These are phyloP conservation scores for Liparis tanakae DNA, from an alignment of 2,797 vertebrate genomes.

Conservation along the genomic window DNA sequence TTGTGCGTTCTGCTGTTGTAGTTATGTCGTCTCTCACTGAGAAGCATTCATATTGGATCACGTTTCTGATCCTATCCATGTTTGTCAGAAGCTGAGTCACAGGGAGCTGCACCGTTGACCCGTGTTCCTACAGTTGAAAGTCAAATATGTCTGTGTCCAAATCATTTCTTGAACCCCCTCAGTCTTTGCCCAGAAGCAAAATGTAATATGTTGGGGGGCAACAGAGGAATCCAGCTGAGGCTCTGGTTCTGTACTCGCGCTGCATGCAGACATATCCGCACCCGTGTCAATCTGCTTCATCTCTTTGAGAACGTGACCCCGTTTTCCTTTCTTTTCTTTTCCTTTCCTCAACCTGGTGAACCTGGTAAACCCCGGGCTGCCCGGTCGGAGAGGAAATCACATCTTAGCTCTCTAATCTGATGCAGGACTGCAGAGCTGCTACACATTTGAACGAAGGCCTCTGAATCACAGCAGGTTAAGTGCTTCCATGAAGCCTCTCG, in stretches of 20 bases:
- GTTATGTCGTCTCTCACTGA: conserved; percentile 24
- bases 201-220: conserved; percentile 31
- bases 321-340: conserved; percentile 41
- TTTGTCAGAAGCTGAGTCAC: conserved; percentile 19
- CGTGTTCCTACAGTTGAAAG: conserved; percentile 13
- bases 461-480: conserved; percentile 78
- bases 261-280: conserved; percentile 31
- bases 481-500: conserved; percentile 78
- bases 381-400: conserved; percentile 76
- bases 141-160: conserved; percentile 32
- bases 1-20: conserved; percentile 20
- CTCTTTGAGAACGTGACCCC: conserved; percentile 59
- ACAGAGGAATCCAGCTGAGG: conserved; percentile 13
- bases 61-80: background rate
- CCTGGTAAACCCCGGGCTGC: conserved; percentile 65
- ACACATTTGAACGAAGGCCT: conserved; percentile 72
- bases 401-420: conserved; percentile 77
- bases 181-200: conserved; percentile 45
- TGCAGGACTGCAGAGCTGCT: conserved; percentile 72
- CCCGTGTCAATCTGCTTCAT: conserved; percentile 26
- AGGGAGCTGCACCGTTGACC: conserved; percentile 19
- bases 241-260: conserved; percentile 23
- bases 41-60: background rate
- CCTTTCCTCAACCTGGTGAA: conserved; percentile 59
- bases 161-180: conserved; percentile 41